Base-by-base conservation (phyloP, 2,797 vertebrate genomes). In the Urosaurus nigricauda region DNA sequence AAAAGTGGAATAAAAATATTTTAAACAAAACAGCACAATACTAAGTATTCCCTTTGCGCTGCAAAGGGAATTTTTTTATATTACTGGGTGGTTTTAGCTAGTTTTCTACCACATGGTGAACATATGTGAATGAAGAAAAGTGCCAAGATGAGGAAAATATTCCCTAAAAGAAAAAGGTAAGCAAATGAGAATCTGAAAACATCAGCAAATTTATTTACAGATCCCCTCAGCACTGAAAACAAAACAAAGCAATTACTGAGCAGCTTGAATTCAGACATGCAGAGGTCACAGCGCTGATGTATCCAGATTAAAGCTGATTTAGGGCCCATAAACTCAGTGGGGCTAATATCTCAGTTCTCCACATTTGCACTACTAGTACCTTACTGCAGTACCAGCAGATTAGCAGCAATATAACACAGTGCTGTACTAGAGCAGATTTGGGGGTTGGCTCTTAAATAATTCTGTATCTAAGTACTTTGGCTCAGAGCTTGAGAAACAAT, bases 181-280 rank as follows among this genome's bases (percentile, higher is more conserved):
- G 91, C 91, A 92, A 80, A 92, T 93, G 40, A 90, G 63, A 88
- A 32, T 94, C 85, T 90, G 84, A 89, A 88, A 93, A 43, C 68
- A 93, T 93, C 91, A 94, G 84, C 92, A 93, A 60, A 73, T 95
- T 93, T 88, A 93, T 85, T 91, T 87, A 47, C 85, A 88, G 92
- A 93, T 77, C 89, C 81, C 85, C 58, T 17, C 21, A 94, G 87
- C 83, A 81, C 83, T n/a, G 58, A 4, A 73, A 83, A 86, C 65
- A 94, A 82, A 84, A 89, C 2, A 11, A 88, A 92, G 37, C 74
- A 88, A 68, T 43, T 77, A 58, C 26, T 0, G 0, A 79, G 77
- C 35, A 79, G 87, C 43, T 37, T 73, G 65, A 8, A 1, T 88
- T 86, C 60, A 86, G 79, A 58, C 58, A 53, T 12, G 14, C 71